phyloP scores from a whole-genome alignment of 2,888 invertebrate genomes.

The Diabrotica balteata region DNA sequence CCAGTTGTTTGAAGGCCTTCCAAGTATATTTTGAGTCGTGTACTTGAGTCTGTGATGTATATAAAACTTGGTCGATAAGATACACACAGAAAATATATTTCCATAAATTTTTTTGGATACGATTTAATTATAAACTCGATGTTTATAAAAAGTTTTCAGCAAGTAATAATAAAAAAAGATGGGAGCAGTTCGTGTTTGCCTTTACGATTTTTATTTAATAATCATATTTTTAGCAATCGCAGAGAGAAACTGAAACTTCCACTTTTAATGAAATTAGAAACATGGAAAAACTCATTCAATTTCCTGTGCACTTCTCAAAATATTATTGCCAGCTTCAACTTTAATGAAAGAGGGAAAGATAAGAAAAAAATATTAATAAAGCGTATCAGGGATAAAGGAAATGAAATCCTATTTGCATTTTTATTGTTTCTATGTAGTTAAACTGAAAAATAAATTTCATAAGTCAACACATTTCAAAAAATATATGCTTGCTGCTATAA shows the following conservation, averaged over 20 bases:
- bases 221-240: conserved; percentile 8
- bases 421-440: not conserved
- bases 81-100: too few species aligned
- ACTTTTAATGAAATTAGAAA: conserved; percentile 31
- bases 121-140: not conserved
- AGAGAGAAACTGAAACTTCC: conserved; percentile 21
- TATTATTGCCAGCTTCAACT: conserved; percentile 34
- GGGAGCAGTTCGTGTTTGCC: not conserved
- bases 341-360: conserved; percentile 29
- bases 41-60: too few species aligned
- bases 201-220: conserved; percentile 6
- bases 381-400: conserved; percentile 24
- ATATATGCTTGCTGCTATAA: too few species aligned
- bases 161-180: not conserved
- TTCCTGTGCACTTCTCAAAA: conserved; percentile 37
- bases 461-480: too few species aligned
- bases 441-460: too few species aligned
- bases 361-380: conserved; percentile 33
- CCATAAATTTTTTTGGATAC: too few species aligned
- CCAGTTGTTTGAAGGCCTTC: too few species aligned
- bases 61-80: too few species aligned
- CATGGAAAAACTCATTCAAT: conserved; percentile 36
- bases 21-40: too few species aligned
- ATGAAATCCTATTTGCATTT: conserved; percentile 33
- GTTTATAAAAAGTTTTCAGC: not conserved